phyloP scores from a whole-genome alignment of 2,797 vertebrate species.

The Tympanoctomys barrerae region DNA sequence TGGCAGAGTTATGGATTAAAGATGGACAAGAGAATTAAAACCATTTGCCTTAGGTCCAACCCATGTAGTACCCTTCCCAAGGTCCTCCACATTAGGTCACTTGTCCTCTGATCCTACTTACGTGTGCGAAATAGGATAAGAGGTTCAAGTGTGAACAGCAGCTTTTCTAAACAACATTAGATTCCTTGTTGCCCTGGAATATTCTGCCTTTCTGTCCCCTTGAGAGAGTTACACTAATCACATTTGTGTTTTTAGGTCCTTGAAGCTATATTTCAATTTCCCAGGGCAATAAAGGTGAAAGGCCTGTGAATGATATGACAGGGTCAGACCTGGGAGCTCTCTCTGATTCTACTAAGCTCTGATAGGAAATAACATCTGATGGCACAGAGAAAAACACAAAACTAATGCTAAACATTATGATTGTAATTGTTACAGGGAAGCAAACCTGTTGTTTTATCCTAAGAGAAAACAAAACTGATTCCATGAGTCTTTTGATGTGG shows the following conservation, averaged over 20 bases:
- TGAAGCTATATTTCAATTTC: neutral
- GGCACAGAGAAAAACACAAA: neutral
- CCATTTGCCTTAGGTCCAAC: neutral
- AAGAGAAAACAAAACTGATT: neutral
- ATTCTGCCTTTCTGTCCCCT: neutral
- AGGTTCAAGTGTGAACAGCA: accelerated
- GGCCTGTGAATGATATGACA: neutral
- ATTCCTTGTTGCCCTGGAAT: neutral
- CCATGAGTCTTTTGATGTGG: neutral
- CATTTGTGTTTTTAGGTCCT: neutral
- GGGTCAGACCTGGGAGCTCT: neutral
- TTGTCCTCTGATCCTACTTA: neutral
- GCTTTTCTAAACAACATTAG: neutral
- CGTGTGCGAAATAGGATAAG: neutral
- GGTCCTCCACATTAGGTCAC: neutral
- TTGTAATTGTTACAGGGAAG: constrained; percentile 35
- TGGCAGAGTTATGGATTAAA: neutral
- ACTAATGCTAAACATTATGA: neutral
- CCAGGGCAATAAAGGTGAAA: neutral
- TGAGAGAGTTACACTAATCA: neutral
- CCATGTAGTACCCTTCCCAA: neutral
- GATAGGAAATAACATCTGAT: neutral
- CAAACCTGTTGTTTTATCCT: constrained; percentile 2
- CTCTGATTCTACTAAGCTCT: constrained; percentile 14
- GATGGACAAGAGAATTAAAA: neutral